phyloP scores from a whole-genome alignment of 2,888 invertebrate genomes.

The Sinopyrophorus schimmeli region DNA sequence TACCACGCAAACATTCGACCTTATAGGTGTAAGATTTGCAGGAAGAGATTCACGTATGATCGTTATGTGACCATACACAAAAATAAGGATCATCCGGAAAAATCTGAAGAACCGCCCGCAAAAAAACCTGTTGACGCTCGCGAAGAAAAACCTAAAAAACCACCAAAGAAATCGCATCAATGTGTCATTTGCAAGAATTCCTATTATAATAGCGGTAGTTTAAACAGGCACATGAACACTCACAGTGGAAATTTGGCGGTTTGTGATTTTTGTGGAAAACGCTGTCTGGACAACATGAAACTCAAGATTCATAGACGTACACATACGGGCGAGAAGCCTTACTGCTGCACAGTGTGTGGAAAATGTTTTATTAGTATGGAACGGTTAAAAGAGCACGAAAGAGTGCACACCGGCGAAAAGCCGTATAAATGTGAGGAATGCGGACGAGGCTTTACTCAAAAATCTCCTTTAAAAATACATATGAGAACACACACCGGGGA shows the following conservation, averaged over 20 bases:
- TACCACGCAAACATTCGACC: conserved; percentile 61
- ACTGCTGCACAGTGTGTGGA: conserved; percentile 20
- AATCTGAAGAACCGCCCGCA: conserved; percentile 42
- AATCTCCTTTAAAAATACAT: no score
- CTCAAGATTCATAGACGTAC: no score
- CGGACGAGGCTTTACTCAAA: conserved; percentile 24
- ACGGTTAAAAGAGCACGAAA: conserved; percentile 40
- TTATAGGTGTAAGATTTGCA: conserved; percentile 58
- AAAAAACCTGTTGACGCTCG: no score
- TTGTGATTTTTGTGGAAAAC: no score
- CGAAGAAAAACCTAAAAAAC: no score
- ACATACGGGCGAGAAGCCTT: conserved; percentile 11
- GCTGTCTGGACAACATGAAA: no score
- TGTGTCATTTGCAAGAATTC: conserved; percentile 52
- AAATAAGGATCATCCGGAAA: conserved; percentile 55
- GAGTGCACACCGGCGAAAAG: conserved; percentile 37
- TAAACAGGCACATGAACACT: conserved; percentile 53
- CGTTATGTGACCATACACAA: conserved; percentile 61
- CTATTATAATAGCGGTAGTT: conserved; percentile 49
- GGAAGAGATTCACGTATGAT: conserved; percentile 58
- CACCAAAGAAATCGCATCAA: conserved; percentile 52
- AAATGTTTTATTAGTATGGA: conserved; percentile 41
- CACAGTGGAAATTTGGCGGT: no score
- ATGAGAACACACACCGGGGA: conserved; percentile 61
- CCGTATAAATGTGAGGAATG: conserved; percentile 28